Evolutionary conservation across 2,888 invertebrate genomes (phyloP).

Genomic region (Sussaba pulchella): DNA sequence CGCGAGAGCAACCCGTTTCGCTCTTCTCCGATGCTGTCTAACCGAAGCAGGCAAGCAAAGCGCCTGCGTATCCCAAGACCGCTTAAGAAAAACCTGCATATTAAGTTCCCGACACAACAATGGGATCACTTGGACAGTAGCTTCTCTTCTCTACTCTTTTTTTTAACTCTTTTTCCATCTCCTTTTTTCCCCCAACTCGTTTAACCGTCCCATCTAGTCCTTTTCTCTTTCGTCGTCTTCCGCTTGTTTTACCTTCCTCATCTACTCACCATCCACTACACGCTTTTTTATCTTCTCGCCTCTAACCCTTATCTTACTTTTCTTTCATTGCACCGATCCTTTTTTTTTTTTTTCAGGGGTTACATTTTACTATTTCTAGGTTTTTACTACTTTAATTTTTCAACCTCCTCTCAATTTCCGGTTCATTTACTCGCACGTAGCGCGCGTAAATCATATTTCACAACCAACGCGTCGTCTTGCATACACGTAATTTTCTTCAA

Average conservation of each 20-base stretch:
- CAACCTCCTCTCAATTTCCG: too few species aligned
- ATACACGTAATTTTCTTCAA: too few species aligned
- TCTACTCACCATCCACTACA: not conserved
- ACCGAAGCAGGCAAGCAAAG: slow-evolving; percentile 48
- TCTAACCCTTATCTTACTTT: not conserved
- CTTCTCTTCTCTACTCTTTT: slow-evolving; percentile 33
- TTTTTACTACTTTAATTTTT: too few species aligned
- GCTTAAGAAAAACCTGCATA: slow-evolving; percentile 68
- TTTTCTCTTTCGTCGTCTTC: slow-evolving; percentile 40
- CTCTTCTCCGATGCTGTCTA: slow-evolving; percentile 40
- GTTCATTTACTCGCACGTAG: too few species aligned
- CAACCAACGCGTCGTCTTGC: too few species aligned
- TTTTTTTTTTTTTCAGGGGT: not conserved
- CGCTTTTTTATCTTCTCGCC: slow-evolving; percentile 10
- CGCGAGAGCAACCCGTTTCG: slow-evolving; percentile 52
- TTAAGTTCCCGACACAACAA: slow-evolving; percentile 73
- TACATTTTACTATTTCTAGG: too few species aligned
- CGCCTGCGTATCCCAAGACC: slow-evolving; percentile 54
- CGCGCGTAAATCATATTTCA: too few species aligned
- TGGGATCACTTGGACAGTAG: slow-evolving; percentile 75
- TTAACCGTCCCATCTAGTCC: not conserved
- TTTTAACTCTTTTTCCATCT: slow-evolving; percentile 17
- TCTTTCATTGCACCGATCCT: not conserved
- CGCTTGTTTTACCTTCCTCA: slow-evolving; percentile 43
- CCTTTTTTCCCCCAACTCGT: slow-evolving; percentile 21